Evolutionary conservation across 53 echinoderm and acorn worm genomes (phyloP).

Genomic region (Antedon mediterranea): DNA sequence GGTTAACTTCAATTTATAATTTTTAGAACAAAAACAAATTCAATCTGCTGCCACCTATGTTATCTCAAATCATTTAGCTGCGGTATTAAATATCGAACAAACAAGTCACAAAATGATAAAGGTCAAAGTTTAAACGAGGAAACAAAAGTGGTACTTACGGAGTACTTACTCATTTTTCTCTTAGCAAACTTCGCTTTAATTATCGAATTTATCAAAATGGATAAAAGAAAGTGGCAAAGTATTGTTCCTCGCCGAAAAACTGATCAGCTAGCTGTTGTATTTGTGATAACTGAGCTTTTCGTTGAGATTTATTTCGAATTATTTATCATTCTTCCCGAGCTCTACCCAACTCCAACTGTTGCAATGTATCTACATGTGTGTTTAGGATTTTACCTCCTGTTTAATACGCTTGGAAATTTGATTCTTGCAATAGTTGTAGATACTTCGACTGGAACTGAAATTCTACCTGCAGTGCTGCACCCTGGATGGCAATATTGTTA

Average conservation of each 20-base stretch:
- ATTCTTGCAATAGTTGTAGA: slow-evolving; percentile 51
- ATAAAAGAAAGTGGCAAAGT: slow-evolving; percentile 26
- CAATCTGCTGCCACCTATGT: background rate
- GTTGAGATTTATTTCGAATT: slow-evolving; percentile 42
- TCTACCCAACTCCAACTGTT: slow-evolving; percentile 34
- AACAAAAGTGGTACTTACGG: background rate
- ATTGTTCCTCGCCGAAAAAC: slow-evolving; percentile 19
- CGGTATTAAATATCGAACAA: background rate
- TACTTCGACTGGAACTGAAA: slow-evolving; percentile 23
- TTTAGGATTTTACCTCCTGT: slow-evolving; percentile 45
- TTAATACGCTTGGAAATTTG: slow-evolving; percentile 64
- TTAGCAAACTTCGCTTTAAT: background rate
- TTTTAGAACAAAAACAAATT: too few species aligned
- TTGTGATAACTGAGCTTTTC: slow-evolving; percentile 25
- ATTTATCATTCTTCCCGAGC: slow-evolving; percentile 46
- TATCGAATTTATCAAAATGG: slow-evolving; percentile 8
- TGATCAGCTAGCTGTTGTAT: slow-evolving; percentile 32
- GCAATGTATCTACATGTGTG: slow-evolving; percentile 41
- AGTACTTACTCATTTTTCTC: background rate
- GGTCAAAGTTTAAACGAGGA: background rate
- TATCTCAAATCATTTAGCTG: background rate
- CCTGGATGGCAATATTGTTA: slow-evolving; percentile 71
- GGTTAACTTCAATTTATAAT: too few species aligned
- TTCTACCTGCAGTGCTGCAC: slow-evolving; percentile 56
- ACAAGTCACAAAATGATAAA: background rate